Conservation (phyloP, 2,113 vertebrate species). For the Piaya cayana region DNA sequence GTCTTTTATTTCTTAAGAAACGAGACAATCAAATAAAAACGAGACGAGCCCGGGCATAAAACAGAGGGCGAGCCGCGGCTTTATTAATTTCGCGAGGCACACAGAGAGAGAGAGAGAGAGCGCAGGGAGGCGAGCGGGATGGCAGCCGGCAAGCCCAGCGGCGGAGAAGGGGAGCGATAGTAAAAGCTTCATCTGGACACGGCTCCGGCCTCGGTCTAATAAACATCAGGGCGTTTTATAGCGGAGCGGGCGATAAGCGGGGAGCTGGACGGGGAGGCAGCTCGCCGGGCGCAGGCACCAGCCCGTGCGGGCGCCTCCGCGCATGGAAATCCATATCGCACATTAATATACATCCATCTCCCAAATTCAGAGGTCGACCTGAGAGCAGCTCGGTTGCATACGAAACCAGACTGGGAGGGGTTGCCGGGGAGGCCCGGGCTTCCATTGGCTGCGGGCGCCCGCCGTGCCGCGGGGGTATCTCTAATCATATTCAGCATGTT, state of each 20-base stretch:
- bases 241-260: slow-evolving; percentile 2
- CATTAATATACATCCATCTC: slow-evolving; percentile 80
- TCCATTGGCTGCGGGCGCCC: slow-evolving; percentile 94
- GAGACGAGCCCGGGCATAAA: slow-evolving; percentile 32
- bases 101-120: neutral
- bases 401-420: slow-evolving; percentile 93
- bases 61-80: neutral
- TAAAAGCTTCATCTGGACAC: slow-evolving; percentile 61
- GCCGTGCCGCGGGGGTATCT: slow-evolving; percentile 92
- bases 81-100: slow-evolving; percentile 58
- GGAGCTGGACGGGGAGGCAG: neutral
- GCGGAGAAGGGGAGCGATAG: neutral
- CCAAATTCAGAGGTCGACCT: slow-evolving; percentile 87
- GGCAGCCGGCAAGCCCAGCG: neutral
- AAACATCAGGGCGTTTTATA: slow-evolving; percentile 55
- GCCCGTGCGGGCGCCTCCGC: neutral
- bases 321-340: slow-evolving; percentile 76
- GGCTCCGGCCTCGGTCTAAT: slow-evolving; percentile 42
- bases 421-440: slow-evolving; percentile 84
- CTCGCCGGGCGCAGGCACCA: neutral
- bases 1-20: slow-evolving; percentile 41
- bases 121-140: neutral
- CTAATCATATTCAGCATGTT: slow-evolving; percentile 99
- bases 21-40: slow-evolving; percentile 46
- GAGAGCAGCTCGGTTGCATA: slow-evolving; percentile 82